Base-by-base conservation (phyloP, 2,113 vertebrate species). In the Chrysochloris asiatica region DNA sequence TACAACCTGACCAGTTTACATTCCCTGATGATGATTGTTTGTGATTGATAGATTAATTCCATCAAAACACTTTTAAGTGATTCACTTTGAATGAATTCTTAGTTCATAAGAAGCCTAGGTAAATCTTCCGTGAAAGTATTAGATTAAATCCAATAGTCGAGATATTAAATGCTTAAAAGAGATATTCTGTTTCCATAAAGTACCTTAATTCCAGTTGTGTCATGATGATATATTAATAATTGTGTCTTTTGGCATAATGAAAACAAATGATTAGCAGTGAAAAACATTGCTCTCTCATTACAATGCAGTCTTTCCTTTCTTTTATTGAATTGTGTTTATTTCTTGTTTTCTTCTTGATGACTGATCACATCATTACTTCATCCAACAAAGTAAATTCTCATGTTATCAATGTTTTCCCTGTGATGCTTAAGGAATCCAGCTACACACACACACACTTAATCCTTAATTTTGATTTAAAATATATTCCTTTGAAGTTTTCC, bases 321-420 rank as follows among this genome's bases (percentile, higher is more conserved):
- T 94, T 91, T 72, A 84, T 83, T 72, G 38, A 90, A 85, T 83
- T 69, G 26, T 6, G 13, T 65, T 77, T 67, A 30, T 69, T 85
- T 45, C 22, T 72, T 86, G 8, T 81, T 45, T 75, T 91, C 28
- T 43, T 61, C 12, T n/a, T 77, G 41, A 90, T 59, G 65, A 43
- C 30, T 38, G 4, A 83, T 54, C 19, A 72, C 41, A 36, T 76
- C 11, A 56, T 89, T 65, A 73, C 72, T 88, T 77, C 50, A 69
- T 92, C 54, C 56, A 61, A 56, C 17, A 80, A 65, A 88, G 61
- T 47, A 61, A 38, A 6, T 59, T 83, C 38, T 12, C 16, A 52
- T 52, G 45, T 36, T 2, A 6, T 47, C 30, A 24, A 2, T 22
- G 6, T 90, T 92, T 77, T 72, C 9, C 1, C 26, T 86, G 14